Evolutionary conservation across 2,797 vertebrate species (phyloP), one percentile per base, ranked within the genome.

Genomic region (Hypotaenidia okinawae): DNA sequence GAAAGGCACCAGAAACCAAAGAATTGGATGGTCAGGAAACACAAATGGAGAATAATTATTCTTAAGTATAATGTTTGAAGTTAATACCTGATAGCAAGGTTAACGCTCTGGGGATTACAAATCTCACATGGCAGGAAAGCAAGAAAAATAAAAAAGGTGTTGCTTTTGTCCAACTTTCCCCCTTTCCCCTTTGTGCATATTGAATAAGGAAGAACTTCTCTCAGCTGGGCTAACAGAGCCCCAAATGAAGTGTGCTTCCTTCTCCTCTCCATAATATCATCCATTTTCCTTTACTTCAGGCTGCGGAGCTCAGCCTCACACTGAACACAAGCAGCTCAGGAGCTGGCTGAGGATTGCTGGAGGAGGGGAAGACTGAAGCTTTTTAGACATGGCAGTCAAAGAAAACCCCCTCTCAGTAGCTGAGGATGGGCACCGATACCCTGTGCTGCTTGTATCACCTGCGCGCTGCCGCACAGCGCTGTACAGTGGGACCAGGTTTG

Each of bases 151-250:
- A 13, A 49, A n/a, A 30, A 14, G 10, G 2, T 9, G 6, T 6
- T 58, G 18, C 25, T 54, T 78, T 73, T 37, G 58, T 51, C 62
- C 18, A 37, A 52, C 25, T 16, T 52, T 52, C 23, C 25, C 25
- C 25, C 3, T 3, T 2, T 15, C 5, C 3, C 1, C 0, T 2
- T 16, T 19, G 45, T 57, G 52, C 11, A 3, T 22, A 2, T 43
- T 45, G 35, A 35, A 51, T 18, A 41, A 30, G 12, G 7, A 8
- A 74, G 4, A 41, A 63, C 79, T 66, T 77, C 9, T 67, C 27
- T 87, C 43, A 85, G 11, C 12, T 51, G 16, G 7, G 21, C 62
- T 79, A 87, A 64, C 6, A 79, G n/a, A 72, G 11, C 10, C 76
- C 39, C 49, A 81, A 67, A 68, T 39, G 8, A 63, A 28, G 11